These are phyloP conservation scores for Batillaria attramentaria DNA, from an alignment of 1,140 invertebrate species.

Conservation along the genomic window DNA sequence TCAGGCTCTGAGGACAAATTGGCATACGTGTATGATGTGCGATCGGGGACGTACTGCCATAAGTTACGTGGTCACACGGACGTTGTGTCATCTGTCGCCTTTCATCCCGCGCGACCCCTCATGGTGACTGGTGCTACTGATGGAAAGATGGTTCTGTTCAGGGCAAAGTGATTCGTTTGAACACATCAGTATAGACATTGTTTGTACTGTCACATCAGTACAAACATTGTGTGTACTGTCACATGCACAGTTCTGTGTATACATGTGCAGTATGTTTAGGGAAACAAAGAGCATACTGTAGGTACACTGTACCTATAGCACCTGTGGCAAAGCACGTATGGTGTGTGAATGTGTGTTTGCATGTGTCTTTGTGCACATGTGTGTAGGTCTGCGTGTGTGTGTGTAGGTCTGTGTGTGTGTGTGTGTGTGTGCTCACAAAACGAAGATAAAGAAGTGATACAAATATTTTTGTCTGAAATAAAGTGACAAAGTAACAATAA, in stretches of 20 bases:
- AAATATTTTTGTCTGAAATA: no score
- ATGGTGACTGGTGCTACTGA: conserved; percentile 40
- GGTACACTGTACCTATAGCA: no score
- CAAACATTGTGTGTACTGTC: no score
- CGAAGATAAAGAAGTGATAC: no score
- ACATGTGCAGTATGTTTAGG: no score
- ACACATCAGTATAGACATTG: no score
- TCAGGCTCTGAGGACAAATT: conserved; percentile 70
- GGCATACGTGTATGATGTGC: conserved; percentile 66
- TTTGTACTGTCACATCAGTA: no score
- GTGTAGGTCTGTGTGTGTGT: background rate
- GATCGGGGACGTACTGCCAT: conserved; percentile 61
- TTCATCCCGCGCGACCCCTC: conserved; percentile 61
- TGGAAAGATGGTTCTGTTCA: conserved; percentile 39
- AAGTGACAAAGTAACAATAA: no score
- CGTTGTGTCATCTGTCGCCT: conserved; percentile 65
- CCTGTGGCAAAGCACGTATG: no score
- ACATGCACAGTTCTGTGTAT: no score
- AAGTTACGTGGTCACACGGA: conserved; percentile 65
- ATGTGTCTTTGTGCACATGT: background rate
- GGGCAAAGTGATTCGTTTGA: no score
- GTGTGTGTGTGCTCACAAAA: background rate
- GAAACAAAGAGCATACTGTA: no score
- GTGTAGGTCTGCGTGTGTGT: background rate
- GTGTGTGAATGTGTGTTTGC: background rate